Conservation (phyloP, 2,888 invertebrate genomes). For the Volucella inflata region DNA sequence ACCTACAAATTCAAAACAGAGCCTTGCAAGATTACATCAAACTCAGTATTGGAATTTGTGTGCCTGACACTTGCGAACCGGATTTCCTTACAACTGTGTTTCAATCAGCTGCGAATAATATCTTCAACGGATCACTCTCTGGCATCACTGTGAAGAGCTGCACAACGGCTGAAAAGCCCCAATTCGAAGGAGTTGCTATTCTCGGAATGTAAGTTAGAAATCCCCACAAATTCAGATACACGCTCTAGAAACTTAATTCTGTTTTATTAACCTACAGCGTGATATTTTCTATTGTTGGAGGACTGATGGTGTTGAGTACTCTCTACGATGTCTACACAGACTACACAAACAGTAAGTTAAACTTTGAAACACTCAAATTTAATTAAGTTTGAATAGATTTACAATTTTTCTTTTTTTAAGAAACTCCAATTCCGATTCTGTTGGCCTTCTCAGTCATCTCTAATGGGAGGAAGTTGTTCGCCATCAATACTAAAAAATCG, state of each 20-base stretch:
- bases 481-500: neutral
- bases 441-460: slow-evolving; percentile 17
- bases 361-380: too few relatives aligned
- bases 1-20: too few relatives aligned
- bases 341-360: neutral
- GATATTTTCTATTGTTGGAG: slow-evolving; percentile 27
- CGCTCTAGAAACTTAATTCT: neutral
- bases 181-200: slow-evolving; percentile 3
- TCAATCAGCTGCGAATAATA: slow-evolving; percentile 7
- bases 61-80: slow-evolving; percentile 68
- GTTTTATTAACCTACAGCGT: neutral
- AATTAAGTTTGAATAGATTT: neutral
- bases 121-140: slow-evolving; percentile 34
- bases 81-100: slow-evolving; percentile 26
- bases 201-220: slow-evolving; percentile 27
- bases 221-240: too few relatives aligned
- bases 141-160: neutral
- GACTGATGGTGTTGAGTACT: slow-evolving; percentile 14
- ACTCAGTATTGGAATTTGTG: slow-evolving; percentile 61
- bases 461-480: slow-evolving; percentile 17
- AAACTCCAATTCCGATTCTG: neutral
- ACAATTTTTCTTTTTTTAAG: neutral
- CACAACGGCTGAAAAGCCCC: neutral
- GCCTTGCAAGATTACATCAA: neutral
- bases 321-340: slow-evolving; percentile 13